Evolutionary conservation across 2,113 vertebrate species (phyloP), one percentile per base, ranked within the genome.

Genomic region (Nothobranchius furzeri): DNA sequence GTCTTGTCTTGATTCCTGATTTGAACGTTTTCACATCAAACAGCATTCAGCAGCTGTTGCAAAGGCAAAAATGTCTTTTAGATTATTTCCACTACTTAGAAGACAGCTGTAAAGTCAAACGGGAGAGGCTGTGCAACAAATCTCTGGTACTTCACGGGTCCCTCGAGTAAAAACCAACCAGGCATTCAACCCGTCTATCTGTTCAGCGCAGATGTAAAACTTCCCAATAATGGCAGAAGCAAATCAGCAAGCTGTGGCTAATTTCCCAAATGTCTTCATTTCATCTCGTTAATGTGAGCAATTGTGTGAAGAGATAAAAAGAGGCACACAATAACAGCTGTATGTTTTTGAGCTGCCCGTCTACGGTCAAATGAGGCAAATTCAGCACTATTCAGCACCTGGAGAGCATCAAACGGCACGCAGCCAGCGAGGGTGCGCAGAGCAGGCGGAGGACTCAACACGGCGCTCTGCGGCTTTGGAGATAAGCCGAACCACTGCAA

Each of bases 261-360:
- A 86, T 85, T 85, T 79, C 73, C 64, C 70, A 58, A 83, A 77
- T 65, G 83, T 74, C 78, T 68, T 73, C 60, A 52, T 70, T 82
- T 81, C 74, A 87, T 85, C 79, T 88, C 72, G 85, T 85, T 87
- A 79, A 79, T 73, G 68, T 78, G 61, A 75, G 85, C 79, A 82
- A 82, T 85, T 74, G 73, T 71, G 77, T 7, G 58, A 67, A 79
- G 9, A 84, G 82, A 87, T 84, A 8, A 50, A 91, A 75, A 71
- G 65, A 48, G n/a, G 47, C 64, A 51, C 66, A 62, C 59, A 69
- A 64, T 42, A 78, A 66, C 68, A 69, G 69, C 80, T 68, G 60
- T 9, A 48, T 62, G 69, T 79, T 78, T 37, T 56, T 24, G 46
- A 67, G 80, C 69, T 53, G 72, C 60, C 69, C 50, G 72, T 62